A percentile compares a stretch with the other conserved stretches of the same genome.
Evolutionary conservation across 2,797 vertebrate genomes (phyloP).

Genomic region (Peromyscus aztecus): DNA sequence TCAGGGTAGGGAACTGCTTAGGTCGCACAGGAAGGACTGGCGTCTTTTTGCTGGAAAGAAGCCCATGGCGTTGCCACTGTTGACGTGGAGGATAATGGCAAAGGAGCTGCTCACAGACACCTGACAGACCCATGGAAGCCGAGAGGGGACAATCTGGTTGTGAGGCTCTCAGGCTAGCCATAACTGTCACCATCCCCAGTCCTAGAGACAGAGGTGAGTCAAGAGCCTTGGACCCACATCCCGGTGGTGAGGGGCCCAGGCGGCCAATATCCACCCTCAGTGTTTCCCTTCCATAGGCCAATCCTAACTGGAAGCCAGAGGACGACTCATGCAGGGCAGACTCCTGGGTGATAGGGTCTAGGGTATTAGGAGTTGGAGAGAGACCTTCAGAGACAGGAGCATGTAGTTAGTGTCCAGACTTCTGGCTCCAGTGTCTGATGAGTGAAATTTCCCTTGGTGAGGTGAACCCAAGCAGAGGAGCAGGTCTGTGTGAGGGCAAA

Average conservation of each 20-base stretch:
- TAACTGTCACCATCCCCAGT: not conserved
- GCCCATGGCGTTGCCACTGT: too few species aligned
- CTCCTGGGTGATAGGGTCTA: not conserved
- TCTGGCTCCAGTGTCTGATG: not conserved
- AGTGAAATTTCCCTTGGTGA: not conserved
- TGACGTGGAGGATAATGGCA: not conserved
- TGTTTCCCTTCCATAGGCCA: not conserved
- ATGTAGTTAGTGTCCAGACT: not conserved
- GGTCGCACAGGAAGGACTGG: not conserved
- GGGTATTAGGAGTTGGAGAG: not conserved
- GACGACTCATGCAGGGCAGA: not conserved
- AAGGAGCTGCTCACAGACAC: not conserved
- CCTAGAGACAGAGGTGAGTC: not conserved
- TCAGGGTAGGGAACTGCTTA: not conserved
- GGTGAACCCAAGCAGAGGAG: not conserved
- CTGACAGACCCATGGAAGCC: not conserved
- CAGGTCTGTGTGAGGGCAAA: not conserved
- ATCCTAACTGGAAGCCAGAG: slow-evolving; percentile 28
- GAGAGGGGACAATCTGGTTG: not conserved
- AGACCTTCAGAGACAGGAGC: not conserved
- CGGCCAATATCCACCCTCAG: not conserved
- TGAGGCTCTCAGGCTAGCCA: not conserved
- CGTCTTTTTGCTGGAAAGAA: not conserved
- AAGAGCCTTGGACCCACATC: not conserved
- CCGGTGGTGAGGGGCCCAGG: not conserved